Conservation (phyloP, 2,113 vertebrate genomes). For the Larimichthys crocea region DNA sequence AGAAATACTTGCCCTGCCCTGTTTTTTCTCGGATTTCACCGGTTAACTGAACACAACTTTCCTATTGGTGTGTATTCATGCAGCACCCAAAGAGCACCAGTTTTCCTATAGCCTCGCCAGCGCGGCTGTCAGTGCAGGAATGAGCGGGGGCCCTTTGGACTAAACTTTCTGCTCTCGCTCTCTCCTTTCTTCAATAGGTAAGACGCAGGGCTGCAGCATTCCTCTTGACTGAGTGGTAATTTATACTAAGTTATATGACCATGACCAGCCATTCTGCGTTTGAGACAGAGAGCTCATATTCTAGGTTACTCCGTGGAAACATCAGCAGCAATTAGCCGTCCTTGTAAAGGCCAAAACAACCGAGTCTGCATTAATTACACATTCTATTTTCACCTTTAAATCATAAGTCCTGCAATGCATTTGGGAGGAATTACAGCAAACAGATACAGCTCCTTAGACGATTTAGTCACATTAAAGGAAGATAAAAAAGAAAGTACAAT, state of each 20-base stretch:
- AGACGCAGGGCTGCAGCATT: conserved; percentile 58
- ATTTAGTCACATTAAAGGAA: conserved; percentile 1
- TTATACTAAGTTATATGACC: conserved; percentile 37
- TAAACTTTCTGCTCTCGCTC: conserved; percentile 56
- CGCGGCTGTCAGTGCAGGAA: conserved; percentile 67
- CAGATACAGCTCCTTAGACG: background rate
- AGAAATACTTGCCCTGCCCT: conserved; percentile 82
- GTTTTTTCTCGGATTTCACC: conserved; percentile 90
- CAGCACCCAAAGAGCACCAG: conserved; percentile 90
- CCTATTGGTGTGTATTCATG: conserved; percentile 98
- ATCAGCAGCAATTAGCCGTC: conserved; percentile 30
- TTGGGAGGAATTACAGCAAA: conserved; percentile 18
- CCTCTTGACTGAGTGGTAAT: conserved; percentile 47
- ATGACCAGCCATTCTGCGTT: conserved; percentile 8
- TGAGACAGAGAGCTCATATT: background rate
- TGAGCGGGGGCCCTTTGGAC: conserved; percentile 52
- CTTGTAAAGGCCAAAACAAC: conserved; percentile 32
- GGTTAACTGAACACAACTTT: conserved; percentile 97
- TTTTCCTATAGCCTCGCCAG: conserved; percentile 69
- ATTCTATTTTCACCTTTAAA: conserved; percentile 23
- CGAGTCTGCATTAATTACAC: conserved; percentile 29
- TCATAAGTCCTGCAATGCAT: conserved; percentile 20
- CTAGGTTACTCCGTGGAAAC: conserved; percentile 14
- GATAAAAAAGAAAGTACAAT: background rate
- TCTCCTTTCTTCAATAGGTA: conserved; percentile 53